These are phyloP conservation scores for Diachasmimorpha longicaudata DNA, from an alignment of 1,140 invertebrate species.

Conservation along the genomic window DNA sequence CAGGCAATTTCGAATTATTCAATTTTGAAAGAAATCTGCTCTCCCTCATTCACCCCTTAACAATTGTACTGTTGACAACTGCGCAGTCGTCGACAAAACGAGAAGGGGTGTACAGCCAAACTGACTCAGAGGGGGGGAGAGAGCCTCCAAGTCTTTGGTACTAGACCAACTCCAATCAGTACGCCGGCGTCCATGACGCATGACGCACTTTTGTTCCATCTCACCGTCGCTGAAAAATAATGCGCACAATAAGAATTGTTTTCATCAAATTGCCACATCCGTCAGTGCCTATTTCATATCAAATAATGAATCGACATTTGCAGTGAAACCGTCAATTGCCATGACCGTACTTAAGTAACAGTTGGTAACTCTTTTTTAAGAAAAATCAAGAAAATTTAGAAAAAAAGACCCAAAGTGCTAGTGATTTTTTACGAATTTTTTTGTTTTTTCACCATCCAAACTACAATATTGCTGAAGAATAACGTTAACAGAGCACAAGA, in stretches of 20 bases:
- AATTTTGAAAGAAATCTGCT: no score
- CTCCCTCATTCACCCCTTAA: no score
- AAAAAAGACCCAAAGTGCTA: background rate
- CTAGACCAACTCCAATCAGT: slow-evolving; percentile 39
- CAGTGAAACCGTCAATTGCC: background rate
- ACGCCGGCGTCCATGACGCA: slow-evolving; percentile 49
- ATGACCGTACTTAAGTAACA: no score
- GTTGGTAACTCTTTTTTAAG: background rate
- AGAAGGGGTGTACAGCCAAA: slow-evolving; percentile 16
- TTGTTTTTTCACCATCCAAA: no score
- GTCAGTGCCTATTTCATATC: background rate
- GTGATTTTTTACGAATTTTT: no score
- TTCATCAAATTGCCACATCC: background rate
- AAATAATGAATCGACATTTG: background rate
- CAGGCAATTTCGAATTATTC: no score
- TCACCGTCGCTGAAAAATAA: background rate
- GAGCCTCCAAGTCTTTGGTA: slow-evolving; percentile 26
- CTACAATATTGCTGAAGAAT: no score
- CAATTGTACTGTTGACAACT: background rate
- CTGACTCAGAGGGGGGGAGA: slow-evolving; percentile 22
- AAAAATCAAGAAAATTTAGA: background rate
- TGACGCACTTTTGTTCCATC: slow-evolving; percentile 31
- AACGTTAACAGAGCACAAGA: background rate
- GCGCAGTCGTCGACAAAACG: slow-evolving; percentile 31
- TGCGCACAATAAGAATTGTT: background rate